phyloP scores from a whole-genome alignment of 2,113 vertebrate genomes.

The Tachycineta bicolor region DNA sequence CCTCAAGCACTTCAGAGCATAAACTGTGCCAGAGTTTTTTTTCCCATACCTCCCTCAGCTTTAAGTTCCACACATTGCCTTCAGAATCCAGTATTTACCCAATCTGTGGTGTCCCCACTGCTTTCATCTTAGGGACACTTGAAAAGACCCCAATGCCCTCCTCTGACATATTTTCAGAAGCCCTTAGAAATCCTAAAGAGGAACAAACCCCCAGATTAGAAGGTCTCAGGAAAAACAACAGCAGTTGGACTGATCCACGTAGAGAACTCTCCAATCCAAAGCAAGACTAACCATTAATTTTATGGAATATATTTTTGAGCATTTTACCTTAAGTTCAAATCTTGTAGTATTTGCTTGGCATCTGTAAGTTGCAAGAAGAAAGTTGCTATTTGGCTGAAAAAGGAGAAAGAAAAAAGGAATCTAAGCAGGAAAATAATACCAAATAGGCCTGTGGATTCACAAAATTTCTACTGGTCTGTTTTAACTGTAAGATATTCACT shows the following conservation, averaged over 20 bases:
- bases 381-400: constrained; percentile 89
- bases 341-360: constrained; percentile 97
- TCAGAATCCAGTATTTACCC: background rate
- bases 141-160: background rate
- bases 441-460: background rate
- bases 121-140: background rate
- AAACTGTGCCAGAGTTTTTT: background rate
- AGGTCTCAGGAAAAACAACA: background rate
- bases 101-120: background rate
- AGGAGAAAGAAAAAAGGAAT: background rate
- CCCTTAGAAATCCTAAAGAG: background rate
- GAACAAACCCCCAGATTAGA: background rate
- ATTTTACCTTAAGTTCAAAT: constrained; percentile 92
- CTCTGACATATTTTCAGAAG: background rate
- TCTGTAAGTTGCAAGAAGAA: constrained; percentile 94
- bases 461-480: background rate
- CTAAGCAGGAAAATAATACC: background rate
- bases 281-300: background rate
- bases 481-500: background rate
- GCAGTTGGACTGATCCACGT: background rate
- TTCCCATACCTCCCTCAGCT: background rate
- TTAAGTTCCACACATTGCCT: background rate
- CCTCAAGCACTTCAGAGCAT: background rate
- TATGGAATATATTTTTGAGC: background rate
- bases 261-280: background rate